These are phyloP conservation scores for Vidua macroura DNA, from an alignment of 2,113 vertebrate genomes.

Conservation along the genomic window DNA sequence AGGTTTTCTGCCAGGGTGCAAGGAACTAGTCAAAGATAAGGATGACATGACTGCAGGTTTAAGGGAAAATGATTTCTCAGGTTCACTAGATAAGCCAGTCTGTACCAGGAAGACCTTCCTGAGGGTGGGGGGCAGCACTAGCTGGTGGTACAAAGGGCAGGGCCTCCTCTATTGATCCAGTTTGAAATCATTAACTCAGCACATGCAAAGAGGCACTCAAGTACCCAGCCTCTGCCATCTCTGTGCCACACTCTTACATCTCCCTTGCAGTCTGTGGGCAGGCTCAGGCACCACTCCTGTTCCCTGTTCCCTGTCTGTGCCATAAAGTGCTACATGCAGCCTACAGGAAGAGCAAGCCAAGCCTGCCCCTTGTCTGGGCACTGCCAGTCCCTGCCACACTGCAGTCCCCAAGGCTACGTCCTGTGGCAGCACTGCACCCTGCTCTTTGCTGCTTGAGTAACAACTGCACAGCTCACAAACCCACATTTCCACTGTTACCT, in stretches of 20 bases:
- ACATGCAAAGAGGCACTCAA: background rate
- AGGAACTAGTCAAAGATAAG: background rate
- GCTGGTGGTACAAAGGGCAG: background rate
- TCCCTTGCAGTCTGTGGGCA: background rate
- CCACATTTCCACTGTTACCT: background rate
- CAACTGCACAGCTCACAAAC: background rate
- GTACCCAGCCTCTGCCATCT: background rate
- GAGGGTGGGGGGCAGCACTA: background rate
- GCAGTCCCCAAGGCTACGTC: background rate
- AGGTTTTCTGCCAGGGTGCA: background rate
- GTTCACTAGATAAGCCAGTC: background rate
- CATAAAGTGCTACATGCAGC: rapidly evolving
- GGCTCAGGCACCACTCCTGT: background rate
- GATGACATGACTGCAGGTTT: background rate
- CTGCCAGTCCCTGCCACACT: background rate
- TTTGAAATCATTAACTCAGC: constrained; percentile 2
- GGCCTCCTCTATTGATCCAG: background rate
- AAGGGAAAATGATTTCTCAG: background rate
- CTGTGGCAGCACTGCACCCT: background rate
- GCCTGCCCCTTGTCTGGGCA: background rate
- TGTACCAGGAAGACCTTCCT: background rate
- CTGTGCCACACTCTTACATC: rapidly evolving
- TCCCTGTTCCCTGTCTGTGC: background rate
- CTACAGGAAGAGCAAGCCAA: background rate
- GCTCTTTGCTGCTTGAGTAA: background rate